Conservation (phyloP, 1,140 invertebrate species). For the Popillia japonica region DNA sequence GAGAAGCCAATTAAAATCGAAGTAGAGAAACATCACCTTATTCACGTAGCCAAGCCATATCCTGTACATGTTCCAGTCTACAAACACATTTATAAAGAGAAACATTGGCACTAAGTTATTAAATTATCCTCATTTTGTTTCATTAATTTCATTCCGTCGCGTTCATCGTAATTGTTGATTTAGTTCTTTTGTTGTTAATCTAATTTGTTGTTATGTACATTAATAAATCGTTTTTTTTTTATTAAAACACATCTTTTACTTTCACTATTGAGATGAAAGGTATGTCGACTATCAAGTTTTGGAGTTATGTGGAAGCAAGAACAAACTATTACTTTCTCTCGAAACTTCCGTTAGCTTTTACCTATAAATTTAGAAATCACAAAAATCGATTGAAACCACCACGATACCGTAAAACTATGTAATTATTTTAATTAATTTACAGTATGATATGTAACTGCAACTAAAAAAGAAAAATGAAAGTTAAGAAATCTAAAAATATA, state of each 20-base stretch:
- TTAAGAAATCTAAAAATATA: too few relatives aligned
- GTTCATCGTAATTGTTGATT: conserved; percentile 36
- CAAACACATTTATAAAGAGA: conserved; percentile 79
- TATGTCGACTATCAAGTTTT: too few relatives aligned
- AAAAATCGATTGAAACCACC: too few relatives aligned
- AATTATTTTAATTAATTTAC: too few relatives aligned
- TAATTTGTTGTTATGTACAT: conserved; percentile 4
- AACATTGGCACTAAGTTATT: conserved; percentile 34
- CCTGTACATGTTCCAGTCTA: conserved; percentile 80
- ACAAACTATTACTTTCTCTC: background rate
- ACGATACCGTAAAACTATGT: too few relatives aligned
- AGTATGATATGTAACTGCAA: too few relatives aligned
- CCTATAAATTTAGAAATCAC: background rate
- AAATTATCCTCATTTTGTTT: background rate
- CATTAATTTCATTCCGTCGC: conserved; percentile 1
- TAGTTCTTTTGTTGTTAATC: conserved; percentile 32
- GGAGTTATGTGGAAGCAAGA: background rate
- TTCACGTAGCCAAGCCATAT: conserved; percentile 76
- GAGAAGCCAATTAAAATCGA: conserved; percentile 81
- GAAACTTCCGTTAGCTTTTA: background rate
- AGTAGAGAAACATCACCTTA: conserved; percentile 79
- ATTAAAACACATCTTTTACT: background rate
- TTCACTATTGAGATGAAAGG: background rate
- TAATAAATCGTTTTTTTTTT: conserved; percentile 22
- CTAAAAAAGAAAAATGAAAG: too few relatives aligned